Evolutionary conservation across 2,113 vertebrate genomes (phyloP).

Genomic region (Struthio camelus): DNA sequence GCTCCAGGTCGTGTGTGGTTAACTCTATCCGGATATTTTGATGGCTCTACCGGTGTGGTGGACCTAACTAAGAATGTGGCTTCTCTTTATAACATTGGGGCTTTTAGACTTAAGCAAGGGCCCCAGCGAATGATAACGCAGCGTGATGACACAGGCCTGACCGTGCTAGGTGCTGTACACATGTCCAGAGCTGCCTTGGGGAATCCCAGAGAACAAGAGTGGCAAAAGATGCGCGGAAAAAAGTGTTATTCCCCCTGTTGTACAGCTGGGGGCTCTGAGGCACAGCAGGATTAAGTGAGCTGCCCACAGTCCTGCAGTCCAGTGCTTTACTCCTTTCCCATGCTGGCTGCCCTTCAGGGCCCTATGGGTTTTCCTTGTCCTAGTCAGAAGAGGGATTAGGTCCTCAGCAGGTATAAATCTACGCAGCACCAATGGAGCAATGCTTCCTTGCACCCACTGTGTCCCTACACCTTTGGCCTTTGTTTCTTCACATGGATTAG

Average conservation of each 20-base stretch:
- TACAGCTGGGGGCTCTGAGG: slow-evolving; percentile 35
- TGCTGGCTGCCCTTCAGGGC: not conserved
- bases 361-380: not conserved
- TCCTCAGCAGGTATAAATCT: not conserved
- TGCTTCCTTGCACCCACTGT: not conserved
- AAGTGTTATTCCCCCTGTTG: not conserved
- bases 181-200: not conserved
- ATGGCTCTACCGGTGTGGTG: not conserved
- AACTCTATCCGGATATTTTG: accelerated
- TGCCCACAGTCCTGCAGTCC: not conserved
- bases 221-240: not conserved
- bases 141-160: no score
- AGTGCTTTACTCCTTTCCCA: not conserved
- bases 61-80: not conserved
- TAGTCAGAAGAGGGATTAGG: not conserved
- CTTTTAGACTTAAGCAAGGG: accelerated
- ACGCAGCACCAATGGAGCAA: not conserved
- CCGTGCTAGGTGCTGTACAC: accelerated
- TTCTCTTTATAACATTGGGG: not conserved
- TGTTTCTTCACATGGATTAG: not conserved
- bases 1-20: accelerated
- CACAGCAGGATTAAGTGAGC: not conserved
- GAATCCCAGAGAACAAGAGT: not conserved
- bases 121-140: no score
- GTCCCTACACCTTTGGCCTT: not conserved